phyloP scores from a whole-genome alignment of 1,140 invertebrate genomes.

The Notospermus geniculatus region DNA sequence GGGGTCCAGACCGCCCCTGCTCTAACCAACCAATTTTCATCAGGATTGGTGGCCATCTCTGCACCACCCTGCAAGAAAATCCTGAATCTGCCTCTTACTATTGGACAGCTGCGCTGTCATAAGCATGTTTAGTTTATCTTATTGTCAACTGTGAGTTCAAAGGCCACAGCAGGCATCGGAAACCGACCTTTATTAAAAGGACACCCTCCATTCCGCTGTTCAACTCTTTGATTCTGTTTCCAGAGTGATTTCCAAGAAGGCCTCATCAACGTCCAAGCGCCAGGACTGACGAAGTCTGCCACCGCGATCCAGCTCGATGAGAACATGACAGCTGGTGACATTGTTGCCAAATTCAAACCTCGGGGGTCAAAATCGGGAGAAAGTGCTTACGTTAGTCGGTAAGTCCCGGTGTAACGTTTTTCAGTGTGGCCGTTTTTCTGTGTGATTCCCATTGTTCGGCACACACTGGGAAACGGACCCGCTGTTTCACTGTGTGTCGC shows the following conservation, averaged over 20 bases:
- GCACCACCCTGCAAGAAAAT: background rate
- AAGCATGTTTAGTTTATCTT: background rate
- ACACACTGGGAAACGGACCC: no score
- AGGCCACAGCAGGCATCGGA: background rate
- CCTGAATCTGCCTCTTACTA: background rate
- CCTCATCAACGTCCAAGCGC: slow-evolving; percentile 57
- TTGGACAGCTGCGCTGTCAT: background rate
- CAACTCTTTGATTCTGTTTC: slow-evolving; percentile 28
- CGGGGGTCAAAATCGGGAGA: slow-evolving; percentile 4
- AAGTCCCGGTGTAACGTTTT: no score
- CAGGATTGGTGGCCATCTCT: no score
- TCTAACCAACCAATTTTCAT: no score
- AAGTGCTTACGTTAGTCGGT: slow-evolving; percentile 12
- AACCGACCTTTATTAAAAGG: background rate
- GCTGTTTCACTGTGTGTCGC: no score
- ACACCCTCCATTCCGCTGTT: background rate
- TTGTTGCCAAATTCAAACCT: slow-evolving; percentile 56
- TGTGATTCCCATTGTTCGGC: no score
- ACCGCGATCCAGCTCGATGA: slow-evolving; percentile 55
- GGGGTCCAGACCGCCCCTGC: no score
- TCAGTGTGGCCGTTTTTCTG: no score
- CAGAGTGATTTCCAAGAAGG: slow-evolving; percentile 57
- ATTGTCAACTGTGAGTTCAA: background rate
- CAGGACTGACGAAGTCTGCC: slow-evolving; percentile 57
- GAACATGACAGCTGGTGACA: slow-evolving; percentile 57